These are phyloP conservation scores for Rhagologus leucostigma DNA, from an alignment of 2,113 vertebrate genomes.

Conservation along the genomic window DNA sequence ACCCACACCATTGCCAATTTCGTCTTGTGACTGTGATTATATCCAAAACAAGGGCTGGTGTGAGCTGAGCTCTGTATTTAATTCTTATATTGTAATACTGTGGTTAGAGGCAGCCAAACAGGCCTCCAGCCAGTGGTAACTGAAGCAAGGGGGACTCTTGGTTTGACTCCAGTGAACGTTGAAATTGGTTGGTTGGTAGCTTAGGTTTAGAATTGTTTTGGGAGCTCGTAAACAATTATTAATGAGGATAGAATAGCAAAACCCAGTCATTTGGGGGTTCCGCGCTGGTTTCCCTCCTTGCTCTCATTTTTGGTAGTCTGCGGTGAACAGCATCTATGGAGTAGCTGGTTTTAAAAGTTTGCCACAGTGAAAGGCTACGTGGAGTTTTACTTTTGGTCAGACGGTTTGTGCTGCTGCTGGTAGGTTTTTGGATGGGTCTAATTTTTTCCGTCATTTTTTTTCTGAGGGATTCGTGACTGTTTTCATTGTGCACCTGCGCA, in stretches of 20 bases:
- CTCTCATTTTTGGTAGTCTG: background rate
- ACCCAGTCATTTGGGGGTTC: background rate
- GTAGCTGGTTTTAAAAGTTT: background rate
- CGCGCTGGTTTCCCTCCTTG: background rate
- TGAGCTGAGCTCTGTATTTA: constrained; percentile 45
- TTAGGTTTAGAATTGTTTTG: background rate
- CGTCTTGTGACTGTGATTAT: constrained; percentile 54
- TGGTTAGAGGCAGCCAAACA: constrained; percentile 36
- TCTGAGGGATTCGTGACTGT: background rate
- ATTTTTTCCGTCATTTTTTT: background rate
- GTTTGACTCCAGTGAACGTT: background rate
- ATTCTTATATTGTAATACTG: constrained; percentile 59
- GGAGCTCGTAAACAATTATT: constrained; percentile 12
- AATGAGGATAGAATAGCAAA: background rate
- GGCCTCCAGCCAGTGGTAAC: constrained; percentile 7
- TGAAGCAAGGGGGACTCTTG: background rate
- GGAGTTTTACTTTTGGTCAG: background rate
- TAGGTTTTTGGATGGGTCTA: background rate
- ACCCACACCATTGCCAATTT: constrained; percentile 56
- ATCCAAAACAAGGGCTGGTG: constrained; percentile 49
- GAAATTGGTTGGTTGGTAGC: background rate
- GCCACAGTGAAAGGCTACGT: background rate
- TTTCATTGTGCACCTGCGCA: background rate
- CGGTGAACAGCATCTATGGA: background rate
- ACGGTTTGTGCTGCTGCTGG: fast-evolving